Percentiles rank a stretch among this genome's conserved stretches.
Conservation (phyloP, 2,888 invertebrate genomes). For the Trachelus stipa region DNA sequence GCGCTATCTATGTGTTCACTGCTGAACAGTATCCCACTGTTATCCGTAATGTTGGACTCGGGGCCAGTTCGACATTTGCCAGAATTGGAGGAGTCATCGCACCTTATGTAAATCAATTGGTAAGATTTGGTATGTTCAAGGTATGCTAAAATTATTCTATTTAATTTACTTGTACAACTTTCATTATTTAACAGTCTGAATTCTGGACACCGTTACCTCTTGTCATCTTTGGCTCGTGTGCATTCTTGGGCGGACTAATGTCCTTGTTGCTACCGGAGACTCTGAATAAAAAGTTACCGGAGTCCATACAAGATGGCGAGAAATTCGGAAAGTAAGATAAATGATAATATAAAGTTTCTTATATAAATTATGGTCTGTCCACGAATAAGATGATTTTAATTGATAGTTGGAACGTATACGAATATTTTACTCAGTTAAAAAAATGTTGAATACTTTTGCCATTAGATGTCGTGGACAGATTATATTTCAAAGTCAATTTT, state of each 20-base stretch:
- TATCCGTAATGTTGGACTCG: constrained; percentile 75
- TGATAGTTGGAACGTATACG: not conserved
- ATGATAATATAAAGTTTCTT: not conserved
- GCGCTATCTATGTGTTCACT: constrained; percentile 79
- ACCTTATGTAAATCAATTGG: constrained; percentile 72
- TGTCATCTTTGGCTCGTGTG: constrained; percentile 71
- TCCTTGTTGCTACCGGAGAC: constrained; percentile 76
- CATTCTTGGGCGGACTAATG: constrained; percentile 71
- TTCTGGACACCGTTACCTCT: constrained; percentile 73
- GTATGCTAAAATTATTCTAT: not conserved
- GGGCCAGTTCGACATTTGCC: constrained; percentile 74
- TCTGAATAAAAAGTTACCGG: constrained; percentile 74
- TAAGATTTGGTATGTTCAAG: constrained; percentile 49
- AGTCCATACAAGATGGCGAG: constrained; percentile 76
- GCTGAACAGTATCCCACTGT: constrained; percentile 83
- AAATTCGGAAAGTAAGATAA: constrained; percentile 71
- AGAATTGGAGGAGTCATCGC: constrained; percentile 74
- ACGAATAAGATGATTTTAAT: not conserved
- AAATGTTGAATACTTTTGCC: not conserved
- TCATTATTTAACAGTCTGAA: constrained; percentile 65
- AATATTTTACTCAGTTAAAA: not conserved
- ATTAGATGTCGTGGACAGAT: not conserved
- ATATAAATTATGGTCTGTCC: not conserved
- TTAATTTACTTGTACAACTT: constrained; percentile 9
- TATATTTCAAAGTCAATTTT: constrained; percentile 3